A percentile compares a stretch with the other conserved stretches of the same genome.
Evolutionary conservation across 2,797 vertebrate genomes (phyloP).

Genomic region (Gorsachius magnificus): DNA sequence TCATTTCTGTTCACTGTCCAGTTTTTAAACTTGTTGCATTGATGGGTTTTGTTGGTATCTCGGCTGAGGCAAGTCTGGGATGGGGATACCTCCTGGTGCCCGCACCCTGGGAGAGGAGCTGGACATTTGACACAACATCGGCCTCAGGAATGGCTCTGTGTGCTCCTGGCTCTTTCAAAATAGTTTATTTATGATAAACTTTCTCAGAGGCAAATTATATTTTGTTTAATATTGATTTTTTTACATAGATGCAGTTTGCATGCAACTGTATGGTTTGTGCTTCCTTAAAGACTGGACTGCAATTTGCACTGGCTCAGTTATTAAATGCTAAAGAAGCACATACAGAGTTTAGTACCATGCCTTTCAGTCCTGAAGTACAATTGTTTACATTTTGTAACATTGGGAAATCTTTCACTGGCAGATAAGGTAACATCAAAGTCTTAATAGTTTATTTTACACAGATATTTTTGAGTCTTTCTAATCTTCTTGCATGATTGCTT

Average conservation of each 20-base stretch:
- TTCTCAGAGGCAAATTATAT: not conserved
- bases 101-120: not conserved
- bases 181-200: not conserved
- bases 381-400: not conserved
- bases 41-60: not conserved
- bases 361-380: not conserved
- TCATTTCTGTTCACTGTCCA: not conserved
- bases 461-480: not conserved
- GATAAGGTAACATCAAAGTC: conserved; percentile 19
- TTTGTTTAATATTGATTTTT: not conserved
- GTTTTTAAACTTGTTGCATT: not conserved
- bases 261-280: not conserved
- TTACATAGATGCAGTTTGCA: not conserved
- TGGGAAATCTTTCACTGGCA: not conserved
- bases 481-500: not conserved
- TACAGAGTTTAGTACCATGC: not conserved
- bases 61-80: not conserved
- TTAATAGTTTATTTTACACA: not conserved
- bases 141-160: not conserved
- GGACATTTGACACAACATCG: accelerated
- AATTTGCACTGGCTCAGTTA: not conserved
- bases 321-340: not conserved
- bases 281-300: not conserved
- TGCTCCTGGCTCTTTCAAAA: not conserved
- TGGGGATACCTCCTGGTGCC: not conserved